Evolutionary conservation across 2,113 vertebrate genomes (phyloP).

Genomic region (Pithys albifrons): DNA sequence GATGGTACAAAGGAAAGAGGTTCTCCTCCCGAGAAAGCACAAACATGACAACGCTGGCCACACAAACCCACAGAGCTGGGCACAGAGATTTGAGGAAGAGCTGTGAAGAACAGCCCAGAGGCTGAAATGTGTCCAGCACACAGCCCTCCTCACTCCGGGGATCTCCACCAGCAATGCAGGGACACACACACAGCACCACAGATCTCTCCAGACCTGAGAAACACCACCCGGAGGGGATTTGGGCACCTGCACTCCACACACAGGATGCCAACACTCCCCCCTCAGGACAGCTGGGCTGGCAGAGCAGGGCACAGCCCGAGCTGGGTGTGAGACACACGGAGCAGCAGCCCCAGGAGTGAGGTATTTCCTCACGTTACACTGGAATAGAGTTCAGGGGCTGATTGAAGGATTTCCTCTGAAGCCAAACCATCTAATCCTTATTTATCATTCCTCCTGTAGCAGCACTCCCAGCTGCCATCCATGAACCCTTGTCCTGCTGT

Average conservation of each 20-base stretch:
- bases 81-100: not conserved
- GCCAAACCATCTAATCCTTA: not conserved
- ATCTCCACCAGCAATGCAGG: fast-evolving
- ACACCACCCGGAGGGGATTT: not conserved
- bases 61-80: not conserved
- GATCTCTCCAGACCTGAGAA: not conserved
- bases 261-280: not conserved
- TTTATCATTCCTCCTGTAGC: not conserved
- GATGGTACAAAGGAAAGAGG: not conserved
- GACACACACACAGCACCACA: not conserved
- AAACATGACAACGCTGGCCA: not conserved
- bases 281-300: fast-evolving
- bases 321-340: fast-evolving
- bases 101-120: not conserved
- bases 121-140: fast-evolving
- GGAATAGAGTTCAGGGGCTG: not conserved
- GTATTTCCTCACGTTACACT: not conserved
- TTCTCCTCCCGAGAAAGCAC: not conserved
- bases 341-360: not conserved
- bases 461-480: not conserved
- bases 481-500: not conserved
- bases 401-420: not conserved
- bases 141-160: not conserved
- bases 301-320: not conserved
- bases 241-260: not conserved